phyloP scores from a whole-genome alignment of 2,113 vertebrate species.

The Oreochromis niloticus region DNA sequence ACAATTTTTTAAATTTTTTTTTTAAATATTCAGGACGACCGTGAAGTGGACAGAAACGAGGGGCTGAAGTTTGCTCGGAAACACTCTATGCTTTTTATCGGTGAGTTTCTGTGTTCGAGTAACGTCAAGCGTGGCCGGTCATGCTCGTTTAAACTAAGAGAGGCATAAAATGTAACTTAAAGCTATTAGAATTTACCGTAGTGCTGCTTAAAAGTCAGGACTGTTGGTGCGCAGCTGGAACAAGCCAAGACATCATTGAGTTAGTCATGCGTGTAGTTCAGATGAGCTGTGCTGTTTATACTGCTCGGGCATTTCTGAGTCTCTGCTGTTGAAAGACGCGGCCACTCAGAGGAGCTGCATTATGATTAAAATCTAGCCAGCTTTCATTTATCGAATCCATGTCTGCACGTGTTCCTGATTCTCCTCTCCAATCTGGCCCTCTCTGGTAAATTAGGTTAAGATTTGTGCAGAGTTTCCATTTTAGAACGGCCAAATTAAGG shows the following conservation, averaged over 20 bases:
- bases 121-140: neutral
- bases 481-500: slow-evolving; percentile 41
- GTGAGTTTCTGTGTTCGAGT: slow-evolving; percentile 66
- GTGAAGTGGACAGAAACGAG: slow-evolving; percentile 92
- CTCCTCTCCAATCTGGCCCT: slow-evolving; percentile 30
- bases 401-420: slow-evolving; percentile 51
- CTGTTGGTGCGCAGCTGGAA: slow-evolving; percentile 13
- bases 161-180: neutral
- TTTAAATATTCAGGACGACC: slow-evolving; percentile 80
- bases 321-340: neutral
- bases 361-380: slow-evolving; percentile 42
- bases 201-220: neutral
- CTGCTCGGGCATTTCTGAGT: neutral
- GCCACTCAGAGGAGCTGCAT: slow-evolving; percentile 29
- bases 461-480: slow-evolving; percentile 61
- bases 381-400: slow-evolving; percentile 34
- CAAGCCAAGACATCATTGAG: neutral
- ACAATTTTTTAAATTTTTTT: neutral
- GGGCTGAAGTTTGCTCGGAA: slow-evolving; percentile 95
- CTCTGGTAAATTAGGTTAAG: slow-evolving; percentile 54
- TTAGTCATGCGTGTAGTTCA: neutral
- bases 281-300: slow-evolving; percentile 21
- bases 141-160: neutral
- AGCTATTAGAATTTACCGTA: neutral
- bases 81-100: slow-evolving; percentile 98